Conservation (phyloP, 23 tunicate genomes). For the Ascidia mentula region DNA sequence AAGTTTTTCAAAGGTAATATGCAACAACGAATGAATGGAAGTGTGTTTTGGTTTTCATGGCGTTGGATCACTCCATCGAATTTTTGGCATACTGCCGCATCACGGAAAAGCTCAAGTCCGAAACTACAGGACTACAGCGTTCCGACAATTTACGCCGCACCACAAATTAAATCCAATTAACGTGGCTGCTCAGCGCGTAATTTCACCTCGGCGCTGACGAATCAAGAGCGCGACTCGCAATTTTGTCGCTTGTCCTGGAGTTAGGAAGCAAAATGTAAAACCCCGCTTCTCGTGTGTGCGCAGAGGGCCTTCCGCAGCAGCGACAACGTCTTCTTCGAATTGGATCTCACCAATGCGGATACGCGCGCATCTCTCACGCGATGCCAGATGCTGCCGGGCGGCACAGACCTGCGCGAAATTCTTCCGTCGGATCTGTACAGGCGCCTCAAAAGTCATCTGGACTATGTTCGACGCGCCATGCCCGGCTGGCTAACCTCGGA, state of each 20-base stretch:
- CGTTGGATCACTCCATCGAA: neutral
- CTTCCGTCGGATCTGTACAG: slow-evolving; percentile 26
- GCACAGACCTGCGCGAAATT: slow-evolving; percentile 16
- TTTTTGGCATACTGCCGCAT: neutral
- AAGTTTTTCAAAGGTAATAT: slow-evolving; percentile 38
- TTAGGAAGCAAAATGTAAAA: neutral
- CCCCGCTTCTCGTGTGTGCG: neutral
- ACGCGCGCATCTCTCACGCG: slow-evolving; percentile 23
- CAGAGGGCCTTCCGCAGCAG: slow-evolving; percentile 39
- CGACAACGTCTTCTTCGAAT: slow-evolving; percentile 44
- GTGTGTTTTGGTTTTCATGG: neutral
- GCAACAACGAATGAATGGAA: neutral
- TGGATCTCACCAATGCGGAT: slow-evolving; percentile 37
- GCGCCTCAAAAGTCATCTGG: slow-evolving; percentile 31
- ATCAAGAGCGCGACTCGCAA: neutral
- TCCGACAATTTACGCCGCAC: neutral
- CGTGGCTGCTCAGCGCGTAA: slow-evolving; percentile 7
- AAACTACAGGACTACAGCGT: neutral
- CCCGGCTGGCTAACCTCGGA: slow-evolving; percentile 37
- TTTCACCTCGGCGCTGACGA: neutral
- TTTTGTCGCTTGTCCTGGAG: neutral
- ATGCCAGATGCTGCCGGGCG: slow-evolving; percentile 46
- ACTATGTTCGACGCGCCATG: slow-evolving; percentile 24
- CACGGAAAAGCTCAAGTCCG: neutral
- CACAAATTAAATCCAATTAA: slow-evolving; percentile 3